Conservation (phyloP, 1,140 invertebrate genomes). For the Protaetia brevitarsis region DNA sequence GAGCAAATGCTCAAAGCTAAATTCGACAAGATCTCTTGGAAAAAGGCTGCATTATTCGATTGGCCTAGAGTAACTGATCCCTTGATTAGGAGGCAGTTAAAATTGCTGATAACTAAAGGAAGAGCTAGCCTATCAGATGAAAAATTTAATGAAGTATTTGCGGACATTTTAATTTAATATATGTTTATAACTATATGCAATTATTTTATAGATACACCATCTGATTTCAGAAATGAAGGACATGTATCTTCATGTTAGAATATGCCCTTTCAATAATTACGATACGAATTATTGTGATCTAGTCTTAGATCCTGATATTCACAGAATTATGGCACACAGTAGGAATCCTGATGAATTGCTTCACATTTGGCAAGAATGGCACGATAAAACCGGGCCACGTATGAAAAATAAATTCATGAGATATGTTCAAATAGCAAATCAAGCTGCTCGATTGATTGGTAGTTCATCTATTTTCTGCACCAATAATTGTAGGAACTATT, state of each 20-base stretch:
- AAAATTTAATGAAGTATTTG: slow-evolving; percentile 68
- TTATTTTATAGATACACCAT: slow-evolving; percentile 61
- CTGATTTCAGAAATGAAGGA: slow-evolving; percentile 79
- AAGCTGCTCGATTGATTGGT: slow-evolving; percentile 74
- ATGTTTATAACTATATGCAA: slow-evolving; percentile 6
- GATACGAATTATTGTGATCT: slow-evolving; percentile 61
- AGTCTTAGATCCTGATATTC: slow-evolving; percentile 62
- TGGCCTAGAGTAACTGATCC: slow-evolving; percentile 66
- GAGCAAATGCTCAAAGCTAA: slow-evolving; percentile 66
- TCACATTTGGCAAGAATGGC: slow-evolving; percentile 77
- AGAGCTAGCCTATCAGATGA: slow-evolving; percentile 69
- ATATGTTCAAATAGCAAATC: slow-evolving; percentile 76
- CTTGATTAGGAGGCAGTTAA: slow-evolving; percentile 65
- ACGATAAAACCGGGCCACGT: slow-evolving; percentile 71
- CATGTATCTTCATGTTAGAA: slow-evolving; percentile 66
- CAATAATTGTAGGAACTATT: neutral
- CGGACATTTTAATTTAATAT: neutral
- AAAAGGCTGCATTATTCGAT: slow-evolving; percentile 65
- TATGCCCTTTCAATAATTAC: slow-evolving; percentile 64
- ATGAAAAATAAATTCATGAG: slow-evolving; percentile 72
- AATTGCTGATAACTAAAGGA: slow-evolving; percentile 66
- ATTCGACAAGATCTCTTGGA: slow-evolving; percentile 72
- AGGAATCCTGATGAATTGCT: slow-evolving; percentile 68
- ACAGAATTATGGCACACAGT: slow-evolving; percentile 64
- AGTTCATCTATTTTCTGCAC: slow-evolving; percentile 31